Percentiles rank a stretch among this genome's conserved stretches.
phyloP scores from a whole-genome alignment of 2,113 vertebrate genomes.

The Myocastor coypus region DNA sequence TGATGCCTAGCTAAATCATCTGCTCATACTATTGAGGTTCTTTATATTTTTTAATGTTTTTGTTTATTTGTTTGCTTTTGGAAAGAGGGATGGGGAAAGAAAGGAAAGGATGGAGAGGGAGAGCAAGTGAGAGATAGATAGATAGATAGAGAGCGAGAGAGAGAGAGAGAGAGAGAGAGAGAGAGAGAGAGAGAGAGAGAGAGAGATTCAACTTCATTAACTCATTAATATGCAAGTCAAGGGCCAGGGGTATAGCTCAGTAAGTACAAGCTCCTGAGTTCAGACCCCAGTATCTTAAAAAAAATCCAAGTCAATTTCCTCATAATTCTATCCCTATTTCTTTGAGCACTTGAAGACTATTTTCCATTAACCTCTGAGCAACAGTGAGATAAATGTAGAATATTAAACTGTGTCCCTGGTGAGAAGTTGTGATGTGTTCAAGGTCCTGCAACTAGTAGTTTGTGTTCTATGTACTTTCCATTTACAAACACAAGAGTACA shows the following conservation, averaged over 20 bases:
- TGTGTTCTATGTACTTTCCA: background rate
- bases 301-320: background rate
- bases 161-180: background rate
- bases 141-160: background rate
- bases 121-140: no score
- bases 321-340: background rate
- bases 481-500: background rate
- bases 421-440: background rate
- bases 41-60: background rate
- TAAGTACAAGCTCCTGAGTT: no score
- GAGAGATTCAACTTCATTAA: background rate
- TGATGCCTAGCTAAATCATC: background rate
- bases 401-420: background rate
- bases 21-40: background rate
- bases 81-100: background rate
- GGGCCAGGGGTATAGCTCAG: no score
- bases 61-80: background rate
- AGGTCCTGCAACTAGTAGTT: background rate
- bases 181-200: background rate
- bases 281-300: no score
- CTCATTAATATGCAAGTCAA: no score
- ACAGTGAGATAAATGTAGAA: background rate
- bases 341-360: background rate
- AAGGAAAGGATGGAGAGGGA: background rate
- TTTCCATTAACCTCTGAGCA: background rate